Conservation (phyloP, 2,888 invertebrate species). For the Homarus gammarus region DNA sequence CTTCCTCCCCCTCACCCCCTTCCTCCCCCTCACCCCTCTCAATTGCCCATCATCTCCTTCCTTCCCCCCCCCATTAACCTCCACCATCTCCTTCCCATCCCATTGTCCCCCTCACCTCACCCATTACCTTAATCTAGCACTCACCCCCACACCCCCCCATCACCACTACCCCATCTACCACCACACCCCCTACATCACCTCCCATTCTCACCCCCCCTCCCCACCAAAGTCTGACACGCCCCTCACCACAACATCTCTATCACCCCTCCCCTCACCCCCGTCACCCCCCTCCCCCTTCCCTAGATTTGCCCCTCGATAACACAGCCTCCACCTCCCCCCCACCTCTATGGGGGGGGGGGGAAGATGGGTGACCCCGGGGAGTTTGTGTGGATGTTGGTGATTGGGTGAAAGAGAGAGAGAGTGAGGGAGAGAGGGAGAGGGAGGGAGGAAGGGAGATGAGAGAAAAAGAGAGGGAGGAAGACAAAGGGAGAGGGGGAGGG, state of each 20-base stretch:
- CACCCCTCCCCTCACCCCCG: not conserved
- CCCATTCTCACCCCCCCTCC: not conserved
- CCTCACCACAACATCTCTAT: not conserved
- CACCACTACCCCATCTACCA: no score
- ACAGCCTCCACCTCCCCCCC: not conserved
- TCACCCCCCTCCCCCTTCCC: not conserved
- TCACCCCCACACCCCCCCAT: no score
- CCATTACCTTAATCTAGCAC: no score
- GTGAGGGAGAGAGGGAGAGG: not conserved
- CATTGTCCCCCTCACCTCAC: no score
- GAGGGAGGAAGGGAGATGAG: not conserved
- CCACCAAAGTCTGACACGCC: not conserved
- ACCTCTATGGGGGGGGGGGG: not conserved
- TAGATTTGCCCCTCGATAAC: not conserved
- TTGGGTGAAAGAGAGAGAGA: not conserved
- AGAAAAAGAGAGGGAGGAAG: no score
- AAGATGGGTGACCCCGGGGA: not conserved
- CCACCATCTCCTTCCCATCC: no score
- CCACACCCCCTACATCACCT: no score
- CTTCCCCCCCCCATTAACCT: no score
- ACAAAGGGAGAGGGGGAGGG: no score
- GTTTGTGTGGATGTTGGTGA: not conserved
- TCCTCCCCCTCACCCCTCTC: no score
- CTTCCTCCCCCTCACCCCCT: no score
- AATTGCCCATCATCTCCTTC: no score